These are phyloP conservation scores for Ptychochromis oligacanthus DNA, from an alignment of 2,113 vertebrate species.

Conservation along the genomic window DNA sequence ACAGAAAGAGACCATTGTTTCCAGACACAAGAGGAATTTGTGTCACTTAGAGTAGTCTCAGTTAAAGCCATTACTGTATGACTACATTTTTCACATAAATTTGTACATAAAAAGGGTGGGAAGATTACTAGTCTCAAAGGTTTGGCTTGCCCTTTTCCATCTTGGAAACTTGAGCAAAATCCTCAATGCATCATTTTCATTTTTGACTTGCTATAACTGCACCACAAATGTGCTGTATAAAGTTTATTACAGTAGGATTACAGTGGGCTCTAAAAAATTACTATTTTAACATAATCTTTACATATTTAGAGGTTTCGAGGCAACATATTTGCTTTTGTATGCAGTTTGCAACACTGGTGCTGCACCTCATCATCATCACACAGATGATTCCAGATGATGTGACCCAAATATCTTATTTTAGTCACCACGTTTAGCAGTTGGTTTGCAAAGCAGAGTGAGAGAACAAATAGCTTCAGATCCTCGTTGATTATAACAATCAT, in stretches of 20 bases:
- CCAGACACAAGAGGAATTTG: too few species aligned
- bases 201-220: neutral
- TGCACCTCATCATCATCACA: too few species aligned
- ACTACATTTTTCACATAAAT: too few species aligned
- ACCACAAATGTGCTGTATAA: neutral
- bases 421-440: neutral
- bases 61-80: too few species aligned
- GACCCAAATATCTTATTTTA: neutral
- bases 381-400: neutral
- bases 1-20: too few species aligned
- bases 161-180: neutral
- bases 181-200: neutral
- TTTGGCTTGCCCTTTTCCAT: neutral
- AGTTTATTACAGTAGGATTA: neutral
- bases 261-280: neutral
- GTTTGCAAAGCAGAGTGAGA: neutral
- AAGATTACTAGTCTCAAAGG: neutral
- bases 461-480: neutral
- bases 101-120: too few species aligned
- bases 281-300: too few species aligned
- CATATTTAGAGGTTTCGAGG: too few species aligned
- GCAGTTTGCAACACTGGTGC: neutral
- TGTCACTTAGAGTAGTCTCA: too few species aligned
- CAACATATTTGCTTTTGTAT: too few species aligned
- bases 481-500: neutral